phyloP scores from a whole-genome alignment of 2,797 vertebrate genomes.

The Pachyuromys duprasi region DNA sequence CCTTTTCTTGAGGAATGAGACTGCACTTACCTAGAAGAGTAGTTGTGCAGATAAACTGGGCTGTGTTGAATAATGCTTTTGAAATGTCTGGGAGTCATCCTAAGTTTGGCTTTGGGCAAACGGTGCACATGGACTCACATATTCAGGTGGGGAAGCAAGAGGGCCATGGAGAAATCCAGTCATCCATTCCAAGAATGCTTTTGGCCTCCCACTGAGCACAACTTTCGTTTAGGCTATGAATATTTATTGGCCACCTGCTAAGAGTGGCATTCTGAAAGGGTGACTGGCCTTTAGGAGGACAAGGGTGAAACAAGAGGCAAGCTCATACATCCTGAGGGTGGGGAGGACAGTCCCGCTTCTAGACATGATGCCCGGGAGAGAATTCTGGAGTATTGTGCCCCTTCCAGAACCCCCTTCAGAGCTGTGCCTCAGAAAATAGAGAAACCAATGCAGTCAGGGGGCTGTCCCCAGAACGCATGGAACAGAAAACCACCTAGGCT shows the following conservation, averaged over 20 bases:
- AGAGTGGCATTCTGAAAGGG: slow-evolving; percentile 10
- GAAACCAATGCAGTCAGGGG: not conserved
- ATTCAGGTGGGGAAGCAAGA: not conserved
- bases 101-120: not conserved
- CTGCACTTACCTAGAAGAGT: not conserved
- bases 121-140: not conserved
- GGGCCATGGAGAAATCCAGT: not conserved
- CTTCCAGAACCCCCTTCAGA: not conserved
- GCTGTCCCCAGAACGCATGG: not conserved
- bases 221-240: not conserved
- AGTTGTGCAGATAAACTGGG: not conserved
- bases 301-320: not conserved
- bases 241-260: not conserved
- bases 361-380: not conserved
- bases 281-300: not conserved
- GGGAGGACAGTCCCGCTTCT: not conserved
- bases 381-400: not conserved
- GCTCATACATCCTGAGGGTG: not conserved
- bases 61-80: not conserved
- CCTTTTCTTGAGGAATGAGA: not conserved
- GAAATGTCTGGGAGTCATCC: not conserved
- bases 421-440: not conserved
- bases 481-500: not conserved
- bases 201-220: not conserved
- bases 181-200: too few relatives aligned